phyloP scores from a whole-genome alignment of 2,888 invertebrate genomes.

The Trachelus iudaicus region DNA sequence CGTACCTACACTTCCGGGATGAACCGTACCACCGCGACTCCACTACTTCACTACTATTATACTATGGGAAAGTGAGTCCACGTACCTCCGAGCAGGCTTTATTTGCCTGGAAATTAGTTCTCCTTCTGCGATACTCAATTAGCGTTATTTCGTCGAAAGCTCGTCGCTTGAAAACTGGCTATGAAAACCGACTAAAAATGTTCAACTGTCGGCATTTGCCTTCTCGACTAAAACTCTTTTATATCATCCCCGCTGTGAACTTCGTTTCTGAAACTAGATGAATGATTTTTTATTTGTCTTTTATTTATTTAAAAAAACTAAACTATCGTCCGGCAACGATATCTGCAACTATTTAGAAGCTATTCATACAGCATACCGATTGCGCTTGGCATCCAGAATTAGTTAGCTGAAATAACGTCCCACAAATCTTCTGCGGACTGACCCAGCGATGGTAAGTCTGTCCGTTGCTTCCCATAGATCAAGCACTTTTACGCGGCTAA shows the following conservation, averaged over 20 bases:
- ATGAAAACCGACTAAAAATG: neutral
- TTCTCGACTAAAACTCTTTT: no score
- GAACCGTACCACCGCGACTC: no score
- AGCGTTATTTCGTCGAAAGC: neutral
- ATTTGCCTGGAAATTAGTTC: no score
- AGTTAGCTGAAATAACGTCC: conserved; percentile 2
- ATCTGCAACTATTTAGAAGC: no score
- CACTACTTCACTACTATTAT: no score
- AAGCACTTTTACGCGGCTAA: conserved; percentile 2
- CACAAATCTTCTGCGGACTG: conserved; percentile 1
- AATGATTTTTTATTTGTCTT: no score
- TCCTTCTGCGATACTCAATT: neutral
- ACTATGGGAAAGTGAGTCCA: no score
- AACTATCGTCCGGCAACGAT: no score
- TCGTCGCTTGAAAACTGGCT: neutral
- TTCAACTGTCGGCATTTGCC: neutral
- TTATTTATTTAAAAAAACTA: no score
- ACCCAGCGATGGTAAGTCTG: neutral
- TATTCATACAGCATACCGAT: neutral
- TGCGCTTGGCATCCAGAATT: neutral
- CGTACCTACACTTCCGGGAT: neutral
- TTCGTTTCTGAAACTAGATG: no score
- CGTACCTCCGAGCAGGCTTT: no score
- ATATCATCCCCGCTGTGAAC: no score
- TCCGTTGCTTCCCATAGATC: conserved; percentile 8